These are phyloP conservation scores for Oenanthe melanoleuca DNA, from an alignment of 2,113 vertebrate species.

Conservation along the genomic window DNA sequence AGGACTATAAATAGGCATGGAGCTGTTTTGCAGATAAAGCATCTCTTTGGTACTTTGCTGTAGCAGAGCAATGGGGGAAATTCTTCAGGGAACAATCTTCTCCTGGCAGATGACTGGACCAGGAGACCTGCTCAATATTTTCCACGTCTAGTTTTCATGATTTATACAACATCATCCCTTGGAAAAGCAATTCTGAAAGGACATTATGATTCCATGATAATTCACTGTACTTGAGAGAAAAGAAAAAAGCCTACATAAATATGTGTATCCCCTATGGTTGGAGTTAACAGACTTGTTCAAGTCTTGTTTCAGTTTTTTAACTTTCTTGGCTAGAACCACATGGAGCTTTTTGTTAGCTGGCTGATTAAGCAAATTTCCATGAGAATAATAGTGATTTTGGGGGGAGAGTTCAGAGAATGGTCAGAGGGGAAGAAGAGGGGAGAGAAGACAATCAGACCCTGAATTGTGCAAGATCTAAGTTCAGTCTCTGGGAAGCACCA, in stretches of 20 bases:
- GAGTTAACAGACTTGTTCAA: background rate
- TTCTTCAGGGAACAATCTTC: constrained; percentile 54
- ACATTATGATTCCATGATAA: constrained; percentile 9
- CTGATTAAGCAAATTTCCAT: background rate
- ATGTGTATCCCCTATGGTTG: background rate
- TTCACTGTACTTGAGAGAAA: background rate
- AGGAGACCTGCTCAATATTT: constrained; percentile 26
- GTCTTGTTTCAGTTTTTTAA: background rate
- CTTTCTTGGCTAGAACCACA: background rate
- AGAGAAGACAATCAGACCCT: background rate
- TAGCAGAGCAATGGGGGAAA: background rate
- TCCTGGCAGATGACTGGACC: constrained; percentile 23
- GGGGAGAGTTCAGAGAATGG: background rate
- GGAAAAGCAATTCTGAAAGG: constrained; percentile 34
- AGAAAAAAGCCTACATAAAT: background rate
- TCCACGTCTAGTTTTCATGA: constrained; percentile 47
- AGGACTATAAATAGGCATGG: background rate
- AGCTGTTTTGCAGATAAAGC: constrained; percentile 37
- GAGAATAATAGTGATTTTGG: background rate
- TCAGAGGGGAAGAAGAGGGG: background rate
- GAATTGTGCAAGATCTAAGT: background rate
- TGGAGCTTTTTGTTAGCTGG: background rate
- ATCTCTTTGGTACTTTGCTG: background rate
- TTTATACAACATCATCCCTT: constrained; percentile 10
- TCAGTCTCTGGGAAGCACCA: background rate